A percentile compares a stretch with the other conserved stretches of the same genome.
phyloP scores from a whole-genome alignment of 1,140 invertebrate genomes.

The Drosophila leontia region DNA sequence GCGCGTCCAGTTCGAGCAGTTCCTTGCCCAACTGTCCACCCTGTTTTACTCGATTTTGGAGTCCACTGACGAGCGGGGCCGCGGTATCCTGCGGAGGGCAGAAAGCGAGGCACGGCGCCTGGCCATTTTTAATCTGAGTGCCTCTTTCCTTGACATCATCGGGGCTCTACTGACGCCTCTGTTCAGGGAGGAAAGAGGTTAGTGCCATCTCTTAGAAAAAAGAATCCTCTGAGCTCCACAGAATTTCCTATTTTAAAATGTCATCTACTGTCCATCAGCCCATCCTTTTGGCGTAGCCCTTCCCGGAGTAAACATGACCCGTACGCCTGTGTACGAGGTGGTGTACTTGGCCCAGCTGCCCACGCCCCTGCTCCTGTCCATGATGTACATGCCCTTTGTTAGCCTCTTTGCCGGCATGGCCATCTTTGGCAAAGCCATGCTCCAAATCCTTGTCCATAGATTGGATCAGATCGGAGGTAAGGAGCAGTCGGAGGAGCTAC shows the following conservation, averaged over 20 bases:
- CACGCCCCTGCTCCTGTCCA: slow-evolving; percentile 57
- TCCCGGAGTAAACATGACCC: slow-evolving; percentile 66
- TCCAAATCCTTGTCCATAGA: slow-evolving; percentile 64
- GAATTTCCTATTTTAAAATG: not conserved
- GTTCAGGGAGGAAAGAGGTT: slow-evolving; percentile 60
- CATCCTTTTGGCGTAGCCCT: slow-evolving; percentile 76
- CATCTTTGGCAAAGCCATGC: slow-evolving; percentile 71
- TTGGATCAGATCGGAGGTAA: slow-evolving; percentile 33
- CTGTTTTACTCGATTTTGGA: slow-evolving; percentile 54
- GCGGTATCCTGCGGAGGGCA: slow-evolving; percentile 32
- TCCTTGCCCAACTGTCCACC: slow-evolving; percentile 46
- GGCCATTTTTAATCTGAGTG: slow-evolving; percentile 69
- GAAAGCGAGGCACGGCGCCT: slow-evolving; percentile 49
- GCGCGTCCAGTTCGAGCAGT: slow-evolving; percentile 42
- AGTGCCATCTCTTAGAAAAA: not conserved
- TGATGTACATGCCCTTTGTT: slow-evolving; percentile 82
- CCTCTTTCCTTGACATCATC: slow-evolving; percentile 67
- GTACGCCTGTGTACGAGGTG: slow-evolving; percentile 68
- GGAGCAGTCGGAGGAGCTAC: slow-evolving; percentile 18
- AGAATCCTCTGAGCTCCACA: not conserved
- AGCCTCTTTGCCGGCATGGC: slow-evolving; percentile 76
- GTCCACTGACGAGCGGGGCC: slow-evolving; percentile 23
- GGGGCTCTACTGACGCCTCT: slow-evolving; percentile 65
- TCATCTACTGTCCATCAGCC: slow-evolving; percentile 34
- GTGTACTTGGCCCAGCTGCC: slow-evolving; percentile 69